Base-by-base conservation (phyloP, 1,140 invertebrate genomes). In the Drosophila mojavensis region DNA sequence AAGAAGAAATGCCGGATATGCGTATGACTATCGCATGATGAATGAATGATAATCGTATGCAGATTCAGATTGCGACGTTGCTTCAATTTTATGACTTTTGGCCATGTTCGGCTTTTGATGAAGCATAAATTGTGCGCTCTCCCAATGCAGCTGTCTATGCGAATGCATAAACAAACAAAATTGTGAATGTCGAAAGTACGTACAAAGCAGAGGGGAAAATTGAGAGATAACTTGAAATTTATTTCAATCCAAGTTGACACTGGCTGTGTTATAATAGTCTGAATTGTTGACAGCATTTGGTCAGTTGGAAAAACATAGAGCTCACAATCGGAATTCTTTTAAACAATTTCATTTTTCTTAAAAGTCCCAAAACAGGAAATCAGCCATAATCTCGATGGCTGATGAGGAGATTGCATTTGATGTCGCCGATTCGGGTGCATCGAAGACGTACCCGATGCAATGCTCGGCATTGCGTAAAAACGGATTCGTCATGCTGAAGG, bases 401-500 rank as follows among this genome's bases (percentile, higher is more conserved):
- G 61, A 43, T 20, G 61, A 64, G 43, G 48, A 64, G 11, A 24
- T 64, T n/a, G 36, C 54, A 20, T 64, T 75, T n/a, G 72, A 75
- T 70, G 47, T 67, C 20, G 66, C 59, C 47, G 73, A 75, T 50
- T 71, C 68, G 15, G 99, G 98, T 89, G 98, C 98, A 84, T 98
- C 98, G 15, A 94, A 96, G 61, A 99, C 98, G 75, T 99, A 96
- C 93, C 99, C 99, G 61, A 97, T 97, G 95, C 99, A 99, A 95
- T 99, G 99, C 93, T 99, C 98, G 53, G 97, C 98, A 91, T 95
- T 99, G 86, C 97, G 99, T 93, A 99, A 99, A 94, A 99, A 99
- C 93, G 99, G 98, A 81, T 98, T 98, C 93, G 98, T 99, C 68
- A 98, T 99, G 96, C 94, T 99, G 64, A 99, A 99, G 94, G 94